A percentile compares a stretch with the other conserved stretches of the same genome.
Conservation (phyloP, 2,888 invertebrate genomes). For the Epirrhoe tristata region DNA sequence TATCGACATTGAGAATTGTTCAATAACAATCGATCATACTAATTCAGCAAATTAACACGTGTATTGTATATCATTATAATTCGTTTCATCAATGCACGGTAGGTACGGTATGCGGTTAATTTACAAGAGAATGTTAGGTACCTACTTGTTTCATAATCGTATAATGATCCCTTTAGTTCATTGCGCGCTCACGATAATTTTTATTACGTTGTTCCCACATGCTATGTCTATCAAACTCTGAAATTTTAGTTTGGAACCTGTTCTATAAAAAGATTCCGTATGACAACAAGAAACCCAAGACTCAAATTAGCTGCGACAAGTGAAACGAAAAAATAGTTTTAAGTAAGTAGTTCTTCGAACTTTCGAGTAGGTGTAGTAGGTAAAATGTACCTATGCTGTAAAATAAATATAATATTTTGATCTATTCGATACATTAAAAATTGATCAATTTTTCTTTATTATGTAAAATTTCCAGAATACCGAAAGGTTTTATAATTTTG, state of each 20-base stretch:
- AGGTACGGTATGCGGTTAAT: slow-evolving; percentile 5
- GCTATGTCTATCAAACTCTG: neutral
- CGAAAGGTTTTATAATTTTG: no score
- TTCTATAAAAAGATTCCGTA: no score
- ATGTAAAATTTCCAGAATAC: slow-evolving; percentile 2
- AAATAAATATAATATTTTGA: neutral
- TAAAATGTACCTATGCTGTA: no score
- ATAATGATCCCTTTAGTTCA: slow-evolving; percentile 5
- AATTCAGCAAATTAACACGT: neutral
- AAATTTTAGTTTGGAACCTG: neutral
- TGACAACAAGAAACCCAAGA: neutral
- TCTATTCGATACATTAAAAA: neutral
- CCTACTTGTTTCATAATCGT: slow-evolving; percentile 6
- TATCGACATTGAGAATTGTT: neutral
- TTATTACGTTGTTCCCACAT: slow-evolving; percentile 4
- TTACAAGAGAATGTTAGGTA: neutral
- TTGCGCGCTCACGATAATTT: neutral
- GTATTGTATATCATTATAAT: neutral
- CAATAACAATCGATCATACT: neutral
- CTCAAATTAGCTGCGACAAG: neutral
- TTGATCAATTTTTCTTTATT: neutral
- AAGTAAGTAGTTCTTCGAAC: no score
- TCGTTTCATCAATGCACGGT: slow-evolving; percentile 4
- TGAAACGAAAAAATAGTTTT: no score
- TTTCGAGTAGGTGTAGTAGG: no score